A percentile compares a stretch with the other conserved stretches of the same genome.
These are phyloP conservation scores for Rotaria macrura DNA, from an alignment of 2,888 invertebrate genomes.

Conservation along the genomic window DNA sequence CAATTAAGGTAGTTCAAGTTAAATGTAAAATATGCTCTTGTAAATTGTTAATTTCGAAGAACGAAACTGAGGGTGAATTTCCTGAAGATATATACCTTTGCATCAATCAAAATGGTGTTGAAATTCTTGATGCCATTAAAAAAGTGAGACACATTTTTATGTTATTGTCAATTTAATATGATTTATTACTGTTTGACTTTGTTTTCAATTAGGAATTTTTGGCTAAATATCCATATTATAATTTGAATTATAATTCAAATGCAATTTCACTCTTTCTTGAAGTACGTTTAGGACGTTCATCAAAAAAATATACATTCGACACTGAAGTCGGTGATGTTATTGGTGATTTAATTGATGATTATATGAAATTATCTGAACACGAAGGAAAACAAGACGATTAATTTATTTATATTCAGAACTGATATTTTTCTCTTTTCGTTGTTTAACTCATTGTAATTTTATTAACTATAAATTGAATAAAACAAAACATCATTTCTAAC, in stretches of 20 bases:
- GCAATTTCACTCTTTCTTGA: neutral
- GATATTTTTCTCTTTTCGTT: neutral
- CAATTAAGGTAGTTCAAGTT: neutral
- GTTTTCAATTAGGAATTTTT: neutral
- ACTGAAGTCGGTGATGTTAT: neutral
- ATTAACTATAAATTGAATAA: neutral
- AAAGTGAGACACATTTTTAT: too few relatives aligned
- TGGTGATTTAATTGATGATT: slow-evolving; percentile 18
- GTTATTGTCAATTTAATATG: too few relatives aligned
- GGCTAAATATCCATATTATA: neutral
- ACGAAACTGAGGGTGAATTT: neutral
- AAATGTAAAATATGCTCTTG: neutral
- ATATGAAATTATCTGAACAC: neutral
- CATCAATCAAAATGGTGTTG: slow-evolving; percentile 2
- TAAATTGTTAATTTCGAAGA: neutral
- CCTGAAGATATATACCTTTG: slow-evolving; percentile 11
- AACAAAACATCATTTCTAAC: neutral
- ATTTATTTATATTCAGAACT: neutral
- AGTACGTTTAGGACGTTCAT: neutral
- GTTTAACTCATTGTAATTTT: neutral
- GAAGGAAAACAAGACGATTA: neutral
- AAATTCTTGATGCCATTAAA: neutral
- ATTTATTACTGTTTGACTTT: too few relatives aligned
- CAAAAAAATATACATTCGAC: slow-evolving; percentile 2
- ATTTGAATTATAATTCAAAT: neutral